Percentiles rank a stretch among this genome's conserved stretches.
phyloP scores from a whole-genome alignment of 2,888 invertebrate species.

The Philaethria dido region DNA sequence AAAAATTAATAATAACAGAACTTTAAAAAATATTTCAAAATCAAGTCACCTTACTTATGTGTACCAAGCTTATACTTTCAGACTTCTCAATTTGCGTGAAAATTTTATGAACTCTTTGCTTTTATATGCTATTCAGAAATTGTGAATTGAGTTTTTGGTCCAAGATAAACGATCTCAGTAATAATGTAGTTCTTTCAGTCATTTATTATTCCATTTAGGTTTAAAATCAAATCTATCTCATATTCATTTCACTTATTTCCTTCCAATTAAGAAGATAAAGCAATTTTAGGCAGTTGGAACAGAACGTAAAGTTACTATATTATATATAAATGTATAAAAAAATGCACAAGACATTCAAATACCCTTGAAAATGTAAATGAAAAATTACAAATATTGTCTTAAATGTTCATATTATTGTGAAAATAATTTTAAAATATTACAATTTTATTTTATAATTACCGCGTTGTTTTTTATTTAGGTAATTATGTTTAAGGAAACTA shows the following conservation, averaged over 20 bases:
- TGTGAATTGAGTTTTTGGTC: not conserved
- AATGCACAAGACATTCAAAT: too few relatives aligned
- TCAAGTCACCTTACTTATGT: not conserved
- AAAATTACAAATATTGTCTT: not conserved
- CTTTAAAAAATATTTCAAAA: not conserved
- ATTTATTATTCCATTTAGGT: not conserved
- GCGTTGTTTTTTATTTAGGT: too few relatives aligned
- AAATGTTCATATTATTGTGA: too few relatives aligned
- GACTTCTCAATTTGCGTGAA: constrained; percentile 1
- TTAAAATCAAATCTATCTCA: not conserved
- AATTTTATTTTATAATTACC: too few relatives aligned
- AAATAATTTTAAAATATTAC: too few relatives aligned
- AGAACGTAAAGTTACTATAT: not conserved
- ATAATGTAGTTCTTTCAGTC: not conserved
- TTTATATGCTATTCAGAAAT: constrained; percentile 1
- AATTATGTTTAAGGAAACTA: too few relatives aligned
- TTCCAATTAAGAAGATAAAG: constrained; percentile 1
- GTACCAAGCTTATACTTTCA: not conserved
- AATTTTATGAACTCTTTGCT: not conserved
- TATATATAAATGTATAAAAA: not conserved
- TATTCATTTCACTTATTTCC: too few relatives aligned
- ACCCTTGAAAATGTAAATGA: too few relatives aligned
- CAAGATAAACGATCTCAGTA: not conserved
- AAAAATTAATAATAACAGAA: not conserved
- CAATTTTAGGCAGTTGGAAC: not conserved